Evolutionary conservation across 1,140 invertebrate genomes (phyloP), one percentile per base, ranked within the genome.

Genomic region (Antheraea pernyi): DNA sequence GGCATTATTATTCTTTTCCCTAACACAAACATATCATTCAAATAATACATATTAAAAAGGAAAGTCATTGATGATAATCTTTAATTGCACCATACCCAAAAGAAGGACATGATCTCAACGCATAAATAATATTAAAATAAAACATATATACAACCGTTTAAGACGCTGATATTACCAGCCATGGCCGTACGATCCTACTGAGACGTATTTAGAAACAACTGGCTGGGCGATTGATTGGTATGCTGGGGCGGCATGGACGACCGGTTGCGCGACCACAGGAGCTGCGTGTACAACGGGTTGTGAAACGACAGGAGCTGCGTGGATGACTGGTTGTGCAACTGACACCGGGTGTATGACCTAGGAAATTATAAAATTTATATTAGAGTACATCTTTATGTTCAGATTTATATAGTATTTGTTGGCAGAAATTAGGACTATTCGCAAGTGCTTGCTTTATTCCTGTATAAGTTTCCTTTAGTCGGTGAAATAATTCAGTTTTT

Each of bases 31-130:
- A 30, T 30, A 30, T 30, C 4, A 4, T 30, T 30, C 1, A 30
- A 4, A 2, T 30, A 30, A 30, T 30, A 4, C 4, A 30, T 30
- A n/a, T 30, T 30, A 30, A 46, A 68, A 67, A 53, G 70, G 70
- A 59, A 68, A 72, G 71, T 75, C 73, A 63, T 74, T 73, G 78
- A 78, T 79, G 75, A 85, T 59, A 59, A 59, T 22, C 59, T 86
- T 85, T 88, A 85, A 82, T 88, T 75, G 79, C 65, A 67, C 19
- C 48, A 67, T 39, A 67, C 65, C 64, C 62, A 81, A 75, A 74
- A 36, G 59, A 76, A 79, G 79, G 84, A 82, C 79, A 77, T 82
- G 85, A 89, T 86, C 85, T 89, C 79, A 84, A 89, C 84, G 80
- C 84, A 74, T 79, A 75, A 75, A 71, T 71, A 80, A 84, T 81